phyloP scores from a whole-genome alignment of 2,797 vertebrate genomes.

The Pelodytes ibericus region DNA sequence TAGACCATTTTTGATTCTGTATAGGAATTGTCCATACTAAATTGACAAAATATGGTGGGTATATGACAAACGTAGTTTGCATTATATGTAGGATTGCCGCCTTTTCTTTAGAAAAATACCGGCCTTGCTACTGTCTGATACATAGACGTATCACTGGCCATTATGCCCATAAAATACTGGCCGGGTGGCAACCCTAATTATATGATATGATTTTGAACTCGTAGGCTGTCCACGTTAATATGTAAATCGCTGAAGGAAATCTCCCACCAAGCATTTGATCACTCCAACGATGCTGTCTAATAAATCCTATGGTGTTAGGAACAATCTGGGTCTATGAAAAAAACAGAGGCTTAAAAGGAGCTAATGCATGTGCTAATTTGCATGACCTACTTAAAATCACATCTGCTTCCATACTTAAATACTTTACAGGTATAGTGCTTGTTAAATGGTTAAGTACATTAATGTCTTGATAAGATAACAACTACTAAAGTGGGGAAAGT shows the following conservation, averaged over 20 bases:
- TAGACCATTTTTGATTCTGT: background rate
- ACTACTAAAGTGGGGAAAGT: too few relatives aligned
- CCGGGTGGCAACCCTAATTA: background rate
- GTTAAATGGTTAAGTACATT: too few relatives aligned
- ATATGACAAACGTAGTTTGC: too few relatives aligned
- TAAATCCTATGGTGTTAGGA: background rate
- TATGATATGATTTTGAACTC: background rate
- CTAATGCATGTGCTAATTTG: conserved; percentile 8
- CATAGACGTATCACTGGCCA: too few relatives aligned
- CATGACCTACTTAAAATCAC: conserved; percentile 1
- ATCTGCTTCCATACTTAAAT: background rate
- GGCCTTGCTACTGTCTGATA: too few relatives aligned
- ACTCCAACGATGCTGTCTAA: background rate
- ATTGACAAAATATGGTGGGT: too few relatives aligned
- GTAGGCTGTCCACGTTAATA: background rate
- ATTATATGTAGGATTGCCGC: too few relatives aligned
- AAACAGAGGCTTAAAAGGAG: conserved; percentile 5
- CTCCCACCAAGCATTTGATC: background rate
- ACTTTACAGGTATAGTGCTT: too few relatives aligned
- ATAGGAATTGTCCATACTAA: too few relatives aligned
- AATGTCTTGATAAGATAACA: too few relatives aligned
- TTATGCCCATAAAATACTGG: too few relatives aligned
- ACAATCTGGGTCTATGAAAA: background rate
- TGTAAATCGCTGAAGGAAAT: background rate
- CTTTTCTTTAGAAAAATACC: too few relatives aligned